phyloP scores from a whole-genome alignment of 2,113 vertebrate species.

The Phoxinus phoxinus region DNA sequence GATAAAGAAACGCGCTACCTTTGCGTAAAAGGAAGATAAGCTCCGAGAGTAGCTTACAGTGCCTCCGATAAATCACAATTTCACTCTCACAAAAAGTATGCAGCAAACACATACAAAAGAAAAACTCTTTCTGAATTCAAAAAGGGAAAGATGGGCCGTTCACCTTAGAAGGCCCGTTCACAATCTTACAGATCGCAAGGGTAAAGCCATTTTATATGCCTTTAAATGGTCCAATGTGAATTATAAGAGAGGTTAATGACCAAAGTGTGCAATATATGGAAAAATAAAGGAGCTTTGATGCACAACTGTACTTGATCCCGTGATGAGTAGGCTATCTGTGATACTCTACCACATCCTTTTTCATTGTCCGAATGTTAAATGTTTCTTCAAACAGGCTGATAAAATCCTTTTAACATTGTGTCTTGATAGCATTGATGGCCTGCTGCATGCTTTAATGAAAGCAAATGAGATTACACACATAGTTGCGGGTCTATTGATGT shows the following conservation, averaged over 20 bases:
- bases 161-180: slow-evolving; percentile 13
- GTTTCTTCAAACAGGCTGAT: not conserved
- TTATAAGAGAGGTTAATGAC: not conserved
- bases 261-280: not conserved
- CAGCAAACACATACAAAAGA: slow-evolving; percentile 34
- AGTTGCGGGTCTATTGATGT: not conserved
- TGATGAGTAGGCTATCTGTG: not conserved
- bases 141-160: not conserved
- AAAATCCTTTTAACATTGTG: not conserved
- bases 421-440: slow-evolving; percentile 3
- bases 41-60: slow-evolving; percentile 52
- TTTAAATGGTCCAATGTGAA: not conserved
- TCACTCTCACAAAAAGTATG: slow-evolving; percentile 30
- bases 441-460: slow-evolving; percentile 19
- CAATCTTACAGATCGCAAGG: not conserved
- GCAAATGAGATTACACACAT: not conserved
- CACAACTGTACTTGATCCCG: not conserved
- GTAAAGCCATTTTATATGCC: not conserved
- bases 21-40: slow-evolving; percentile 54
- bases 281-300: not conserved
- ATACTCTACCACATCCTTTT: not conserved
- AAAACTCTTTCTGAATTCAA: slow-evolving; percentile 36
- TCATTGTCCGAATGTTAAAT: not conserved
- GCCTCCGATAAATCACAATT: slow-evolving; percentile 35
- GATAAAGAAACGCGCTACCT: slow-evolving; percentile 66